phyloP scores from a whole-genome alignment of 2,797 vertebrate genomes.

The Chelon auratus region DNA sequence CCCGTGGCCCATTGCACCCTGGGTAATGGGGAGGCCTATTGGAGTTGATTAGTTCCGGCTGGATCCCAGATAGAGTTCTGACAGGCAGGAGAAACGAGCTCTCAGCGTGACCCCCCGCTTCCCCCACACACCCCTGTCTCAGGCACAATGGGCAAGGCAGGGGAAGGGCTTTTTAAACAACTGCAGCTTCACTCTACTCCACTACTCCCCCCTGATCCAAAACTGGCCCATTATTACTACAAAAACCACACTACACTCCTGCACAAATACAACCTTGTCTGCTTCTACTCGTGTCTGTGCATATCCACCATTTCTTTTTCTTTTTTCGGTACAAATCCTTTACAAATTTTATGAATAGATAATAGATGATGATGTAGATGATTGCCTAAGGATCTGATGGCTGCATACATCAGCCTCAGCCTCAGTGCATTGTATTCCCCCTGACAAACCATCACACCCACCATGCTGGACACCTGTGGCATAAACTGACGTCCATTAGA shows the following conservation, averaged over 20 bases:
- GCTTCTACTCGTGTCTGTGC: conserved; percentile 8
- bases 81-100: conserved; percentile 95
- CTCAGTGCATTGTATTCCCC: conserved; percentile 34
- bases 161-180: conserved; percentile 87
- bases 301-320: conserved; percentile 3
- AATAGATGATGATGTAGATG: conserved; percentile 33
- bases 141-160: conserved; percentile 82
- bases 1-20: conserved; percentile 85
- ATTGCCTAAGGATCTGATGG: conserved; percentile 26
- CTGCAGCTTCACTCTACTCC: conserved; percentile 71
- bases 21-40: conserved; percentile 93
- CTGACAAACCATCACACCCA: conserved; percentile 55
- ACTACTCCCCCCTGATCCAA: conserved; percentile 41
- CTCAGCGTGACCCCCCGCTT: conserved; percentile 79
- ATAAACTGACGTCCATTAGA: conserved; percentile 55
- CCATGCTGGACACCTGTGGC: conserved; percentile 74
- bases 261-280: conserved; percentile 47
- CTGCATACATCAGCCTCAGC: conserved; percentile 54
- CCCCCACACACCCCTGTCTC: conserved; percentile 75
- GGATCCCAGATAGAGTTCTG: conserved; percentile 97
- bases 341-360: conserved; percentile 11
- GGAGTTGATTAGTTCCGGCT: conserved; percentile 99
- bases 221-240: conserved; percentile 55
- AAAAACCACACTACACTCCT: conserved; percentile 59
- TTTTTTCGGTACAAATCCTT: conserved; percentile 3